These are phyloP conservation scores for Gorsachius goisagi DNA, from an alignment of 2,113 vertebrate species.

Conservation along the genomic window DNA sequence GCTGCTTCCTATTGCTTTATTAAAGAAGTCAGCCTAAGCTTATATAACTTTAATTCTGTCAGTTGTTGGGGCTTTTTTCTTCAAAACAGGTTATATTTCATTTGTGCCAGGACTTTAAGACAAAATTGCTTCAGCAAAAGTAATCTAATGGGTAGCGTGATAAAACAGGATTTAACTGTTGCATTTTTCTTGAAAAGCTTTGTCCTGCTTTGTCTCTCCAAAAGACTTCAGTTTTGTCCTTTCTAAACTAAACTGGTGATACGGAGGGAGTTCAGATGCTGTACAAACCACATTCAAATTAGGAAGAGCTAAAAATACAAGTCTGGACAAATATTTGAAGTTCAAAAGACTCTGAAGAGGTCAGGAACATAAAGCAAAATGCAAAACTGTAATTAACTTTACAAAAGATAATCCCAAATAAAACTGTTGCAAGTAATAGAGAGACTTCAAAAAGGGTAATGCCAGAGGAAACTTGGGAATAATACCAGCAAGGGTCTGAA, in stretches of 20 bases:
- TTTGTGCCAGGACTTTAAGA: neutral
- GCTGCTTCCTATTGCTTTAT: neutral
- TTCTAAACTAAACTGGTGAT: neutral
- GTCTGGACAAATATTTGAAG: neutral
- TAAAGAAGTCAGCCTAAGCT: neutral
- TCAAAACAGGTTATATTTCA: neutral
- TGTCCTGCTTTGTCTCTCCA: neutral
- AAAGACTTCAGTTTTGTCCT: neutral
- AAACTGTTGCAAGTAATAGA: neutral
- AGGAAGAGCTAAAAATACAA: neutral
- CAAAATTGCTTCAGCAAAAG: neutral
- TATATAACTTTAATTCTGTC: neutral
- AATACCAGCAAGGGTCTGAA: neutral
- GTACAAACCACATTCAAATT: neutral
- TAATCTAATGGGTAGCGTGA: neutral
- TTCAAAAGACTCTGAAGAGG: neutral
- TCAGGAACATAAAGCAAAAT: neutral
- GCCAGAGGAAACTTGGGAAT: neutral
- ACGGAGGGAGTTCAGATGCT: neutral
- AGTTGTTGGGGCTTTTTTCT: accelerated
- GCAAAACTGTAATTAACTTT: slow-evolving; percentile 12
- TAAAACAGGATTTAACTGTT: neutral
- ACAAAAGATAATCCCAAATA: neutral
- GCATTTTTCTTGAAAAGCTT: neutral
- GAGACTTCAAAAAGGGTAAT: neutral